Evolutionary conservation across 2,888 invertebrate genomes (phyloP), one percentile per base, ranked within the genome.

Genomic region (Spialia ferax): DNA sequence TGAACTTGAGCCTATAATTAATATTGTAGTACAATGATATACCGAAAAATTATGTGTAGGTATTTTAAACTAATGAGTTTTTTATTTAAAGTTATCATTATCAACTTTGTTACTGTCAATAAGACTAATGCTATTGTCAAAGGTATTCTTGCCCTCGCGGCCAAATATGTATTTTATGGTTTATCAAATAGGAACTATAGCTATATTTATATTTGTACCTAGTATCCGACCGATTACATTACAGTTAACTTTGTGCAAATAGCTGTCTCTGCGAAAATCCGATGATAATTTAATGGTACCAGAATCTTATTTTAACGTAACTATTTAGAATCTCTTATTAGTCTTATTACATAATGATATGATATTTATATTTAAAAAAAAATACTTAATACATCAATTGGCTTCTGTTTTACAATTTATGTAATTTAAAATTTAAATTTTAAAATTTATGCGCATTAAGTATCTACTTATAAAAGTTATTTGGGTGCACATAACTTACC

Each of bases 401-500:
- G 3, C n/a, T 38, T 38, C 38, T 8, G 7, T 38, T 38, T 38
- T 38, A 8, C 26, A 26, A 26, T 26, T n/a, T n/a, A n/a, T n/a
- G n/a, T n/a, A n/a, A n/a, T n/a, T n/a, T n/a, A n/a, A n/a, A n/a
- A n/a, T n/a, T n/a, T n/a, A n/a, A n/a, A n/a, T n/a, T n/a, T n/a
- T n/a, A n/a, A n/a, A n/a, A n/a, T n/a, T n/a, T n/a, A n/a, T n/a
- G n/a, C n/a, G n/a, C n/a, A n/a, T n/a, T n/a, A n/a, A n/a, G n/a
- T n/a, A n/a, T n/a, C n/a, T n/a, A n/a, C n/a, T n/a, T n/a, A n/a
- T n/a, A n/a, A 1, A 45, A 15, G 35, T 13, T 22, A 32, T 8
- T n/a, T 42, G 23, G 13, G 68, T 62, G 71, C 74, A 75, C 72
- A 23, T 70, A 69, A 22, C 48, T 50, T 10, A 22, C 35, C 26